Evolutionary conservation across 2,113 vertebrate species (phyloP), one percentile per base, ranked within the genome.

Genomic region (Eptesicus fuscus): DNA sequence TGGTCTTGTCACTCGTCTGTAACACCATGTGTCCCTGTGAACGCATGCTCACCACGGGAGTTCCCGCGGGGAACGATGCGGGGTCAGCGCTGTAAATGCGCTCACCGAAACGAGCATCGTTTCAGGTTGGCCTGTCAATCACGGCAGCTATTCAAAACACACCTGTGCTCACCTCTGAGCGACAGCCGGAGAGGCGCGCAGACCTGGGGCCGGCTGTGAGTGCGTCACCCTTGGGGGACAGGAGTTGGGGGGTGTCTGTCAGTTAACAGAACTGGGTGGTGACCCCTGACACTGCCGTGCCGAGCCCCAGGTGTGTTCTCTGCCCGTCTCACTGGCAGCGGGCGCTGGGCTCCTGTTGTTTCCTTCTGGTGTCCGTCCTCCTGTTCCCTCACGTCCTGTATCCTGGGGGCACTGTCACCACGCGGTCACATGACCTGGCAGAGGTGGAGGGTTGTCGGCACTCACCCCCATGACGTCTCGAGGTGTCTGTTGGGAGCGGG

Each of bases 11-110:
- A 3, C 30, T 16, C 0, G 4, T 49, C 1, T 13, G 77, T 3
- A 4, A 23, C 59, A 2, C 61, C 18, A 0, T 4, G 0, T 0
- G 4, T 30, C 16, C 28, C 14, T 1, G 0, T 13, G 0, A 9
- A 1, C 2, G 28, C 40, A 0, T 4, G n/a, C 23, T 14, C 74
- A 14, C 9, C 0, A 49, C 0, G 2, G 8, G 3, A 0, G 56
- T 9, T 20, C 44, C 77, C 56, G 16, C 16, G 12, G 59, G 65
- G 14, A 9, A 6, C 1, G 22, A 2, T 7, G 18, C 17, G 51
- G 51, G 49, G 53, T 56, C 18, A 22, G 53, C 51, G 20, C 18
- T 47, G 40, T 30, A 0, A 30, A 30, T 6, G 42, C 10, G 40
- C 84, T 22, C 0, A 2, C 32, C 4, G 49, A 2, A 3, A 17